A percentile compares a stretch with the other conserved stretches of the same genome.
phyloP scores from a whole-genome alignment of 2,888 invertebrate genomes.

The Macrostomum cliftonense region DNA sequence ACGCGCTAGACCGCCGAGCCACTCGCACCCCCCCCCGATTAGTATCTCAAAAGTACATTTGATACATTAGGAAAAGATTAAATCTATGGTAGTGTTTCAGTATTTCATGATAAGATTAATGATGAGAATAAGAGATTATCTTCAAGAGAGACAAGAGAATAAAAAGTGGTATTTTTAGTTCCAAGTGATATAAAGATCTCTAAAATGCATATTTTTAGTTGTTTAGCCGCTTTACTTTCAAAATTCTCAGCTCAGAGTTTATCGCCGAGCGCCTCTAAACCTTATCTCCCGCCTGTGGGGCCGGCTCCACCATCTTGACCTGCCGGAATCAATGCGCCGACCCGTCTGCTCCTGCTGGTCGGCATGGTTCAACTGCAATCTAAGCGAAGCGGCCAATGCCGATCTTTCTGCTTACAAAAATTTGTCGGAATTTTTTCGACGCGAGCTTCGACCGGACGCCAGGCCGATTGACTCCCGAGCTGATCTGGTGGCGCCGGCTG shows the following conservation, averaged over 20 bases:
- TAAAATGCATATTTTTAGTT: too few species aligned
- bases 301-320: conserved; percentile 52
- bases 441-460: conserved; percentile 56
- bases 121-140: too few species aligned
- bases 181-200: too few species aligned
- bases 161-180: too few species aligned
- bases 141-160: too few species aligned
- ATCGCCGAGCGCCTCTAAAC: conserved; percentile 52
- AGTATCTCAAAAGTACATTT: too few species aligned
- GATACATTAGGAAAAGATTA: too few species aligned
- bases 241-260: conserved; percentile 27
- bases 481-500: conserved; percentile 60
- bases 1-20: too few species aligned
- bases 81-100: too few species aligned
- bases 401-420: conserved; percentile 61
- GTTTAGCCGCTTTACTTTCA: too few species aligned
- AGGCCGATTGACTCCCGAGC: conserved; percentile 51
- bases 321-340: conserved; percentile 56
- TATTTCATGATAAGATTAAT: too few species aligned
- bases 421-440: conserved; percentile 69
- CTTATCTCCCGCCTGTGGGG: conserved; percentile 73
- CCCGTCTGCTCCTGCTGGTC: conserved; percentile 47
- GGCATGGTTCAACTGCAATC: conserved; percentile 59
- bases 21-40: too few species aligned
- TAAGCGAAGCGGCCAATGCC: conserved; percentile 60